phyloP scores from a whole-genome alignment of 2,113 vertebrate genomes.

The Pontoporia blainvillei region DNA sequence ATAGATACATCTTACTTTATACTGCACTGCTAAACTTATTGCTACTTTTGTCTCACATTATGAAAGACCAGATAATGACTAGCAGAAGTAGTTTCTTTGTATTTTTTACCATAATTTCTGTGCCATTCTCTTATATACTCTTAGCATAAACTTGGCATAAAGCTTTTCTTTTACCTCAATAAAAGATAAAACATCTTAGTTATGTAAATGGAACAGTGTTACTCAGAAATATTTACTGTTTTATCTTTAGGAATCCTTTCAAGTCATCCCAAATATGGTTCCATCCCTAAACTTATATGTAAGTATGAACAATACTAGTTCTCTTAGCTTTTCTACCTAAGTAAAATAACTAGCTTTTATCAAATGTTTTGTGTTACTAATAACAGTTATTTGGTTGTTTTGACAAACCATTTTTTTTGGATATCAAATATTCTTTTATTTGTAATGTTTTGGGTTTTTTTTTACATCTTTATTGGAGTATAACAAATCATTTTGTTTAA shows the following conservation, averaged over 20 bases:
- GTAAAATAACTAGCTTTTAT: slow-evolving; percentile 28
- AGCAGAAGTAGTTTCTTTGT: background rate
- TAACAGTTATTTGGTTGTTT: background rate
- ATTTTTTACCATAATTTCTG: background rate
- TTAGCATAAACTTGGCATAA: background rate
- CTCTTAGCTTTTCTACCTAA: background rate
- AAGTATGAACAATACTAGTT: slow-evolving; percentile 79
- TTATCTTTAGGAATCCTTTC: slow-evolving; percentile 85
- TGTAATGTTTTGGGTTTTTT: no score
- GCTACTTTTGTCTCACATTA: background rate
- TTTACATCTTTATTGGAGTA: no score
- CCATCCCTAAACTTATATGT: slow-evolving; percentile 90
- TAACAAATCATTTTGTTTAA: background rate
- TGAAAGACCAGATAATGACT: background rate
- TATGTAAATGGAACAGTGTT: background rate
- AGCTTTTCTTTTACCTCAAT: background rate
- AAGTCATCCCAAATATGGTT: slow-evolving; percentile 86
- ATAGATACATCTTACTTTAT: background rate
- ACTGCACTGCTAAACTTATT: background rate
- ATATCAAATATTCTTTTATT: no score
- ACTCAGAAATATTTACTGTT: slow-evolving; percentile 44
- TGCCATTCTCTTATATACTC: background rate
- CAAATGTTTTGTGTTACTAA: background rate
- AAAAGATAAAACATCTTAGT: background rate
- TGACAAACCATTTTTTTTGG: background rate